Conservation (phyloP, 2,797 vertebrate genomes). For the Phrynocephalus vlangalii region DNA sequence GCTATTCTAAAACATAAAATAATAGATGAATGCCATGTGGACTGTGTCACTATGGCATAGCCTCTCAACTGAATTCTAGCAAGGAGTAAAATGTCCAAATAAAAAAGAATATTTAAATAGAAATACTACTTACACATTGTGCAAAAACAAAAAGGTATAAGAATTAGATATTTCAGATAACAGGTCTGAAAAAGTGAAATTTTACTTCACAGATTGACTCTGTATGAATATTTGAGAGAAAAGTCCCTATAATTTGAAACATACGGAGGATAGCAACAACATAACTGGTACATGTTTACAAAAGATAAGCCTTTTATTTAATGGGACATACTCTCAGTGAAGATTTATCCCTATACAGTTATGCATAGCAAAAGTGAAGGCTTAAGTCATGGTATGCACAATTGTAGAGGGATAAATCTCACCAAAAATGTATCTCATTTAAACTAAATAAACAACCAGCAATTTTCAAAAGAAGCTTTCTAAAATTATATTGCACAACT, state of each 20-base stretch:
- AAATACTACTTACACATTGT: neutral
- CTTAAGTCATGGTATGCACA: neutral
- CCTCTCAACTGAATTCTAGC: slow-evolving; percentile 18
- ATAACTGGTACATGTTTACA: neutral
- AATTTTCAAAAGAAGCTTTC: slow-evolving; percentile 47
- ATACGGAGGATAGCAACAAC: neutral
- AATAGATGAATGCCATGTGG: slow-evolving; percentile 45
- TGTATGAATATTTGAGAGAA: neutral
- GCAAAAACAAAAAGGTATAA: neutral
- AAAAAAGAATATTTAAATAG: neutral
- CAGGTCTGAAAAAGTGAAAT: neutral
- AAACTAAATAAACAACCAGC: neutral
- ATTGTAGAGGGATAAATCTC: neutral
- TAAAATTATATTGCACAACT: slow-evolving; percentile 23
- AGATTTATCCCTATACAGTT: neutral
- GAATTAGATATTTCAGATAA: slow-evolving; percentile 7
- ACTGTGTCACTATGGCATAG: neutral
- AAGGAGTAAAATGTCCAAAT: neutral
- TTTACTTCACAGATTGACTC: neutral
- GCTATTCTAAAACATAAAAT: slow-evolving; percentile 44
- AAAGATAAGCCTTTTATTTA: neutral
- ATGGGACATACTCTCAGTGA: neutral
- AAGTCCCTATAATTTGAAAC: neutral
- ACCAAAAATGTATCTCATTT: too few species aligned
- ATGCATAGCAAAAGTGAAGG: neutral